Evolutionary conservation across 2,888 invertebrate genomes (phyloP), one percentile per base, ranked within the genome.

Genomic region (Atherix ibis): DNA sequence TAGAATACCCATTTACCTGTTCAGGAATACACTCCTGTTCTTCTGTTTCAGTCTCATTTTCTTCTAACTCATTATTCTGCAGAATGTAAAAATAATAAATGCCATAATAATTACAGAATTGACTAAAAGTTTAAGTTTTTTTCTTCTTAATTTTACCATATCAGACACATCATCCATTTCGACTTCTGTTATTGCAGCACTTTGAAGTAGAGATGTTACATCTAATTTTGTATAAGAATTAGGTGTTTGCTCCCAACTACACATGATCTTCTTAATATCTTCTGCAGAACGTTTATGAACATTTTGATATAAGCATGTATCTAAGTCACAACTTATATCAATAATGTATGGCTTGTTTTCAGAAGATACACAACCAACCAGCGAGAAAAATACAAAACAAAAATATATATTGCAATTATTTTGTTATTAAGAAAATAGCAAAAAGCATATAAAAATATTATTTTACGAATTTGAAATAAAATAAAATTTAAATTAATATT

Each of bases 251-350:
- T 79, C 78, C 73, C 88, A 89, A 32, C 70, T 70, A 38, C 71
- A 58, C 27, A 74, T 63, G 39, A 85, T 70, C 42, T 70, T 66
- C 49, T 79, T 69, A 28, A 95, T 81, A 37, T 94, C 91, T 2
- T 71, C 68, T 46, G 80, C 68, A 1, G 67, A 70, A 31, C 92
- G 71, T 42, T 78, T 72, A 56, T 95, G 94, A 37, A 81, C 73
- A 59, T 94, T 94, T 38, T 85, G 71, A 54, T 80, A 80, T 37
- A 71, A 64, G 58, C 94, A 94, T 2, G 71, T 62, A 40, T 76
- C 69, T 9, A 77, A 58, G 54, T 91, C 91, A 52, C 76, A 69
- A 47, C 85, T 81, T 71, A 92, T 70, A 53, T 91, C 85, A 49
- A 84, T 81, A 38, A 92, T 71, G 57, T 88, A 95, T 13, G 88